Percentiles rank a stretch among this genome's conserved stretches.
phyloP scores from a whole-genome alignment of 92 coral and sea anemone genomes.

The Siderastrea radians region DNA sequence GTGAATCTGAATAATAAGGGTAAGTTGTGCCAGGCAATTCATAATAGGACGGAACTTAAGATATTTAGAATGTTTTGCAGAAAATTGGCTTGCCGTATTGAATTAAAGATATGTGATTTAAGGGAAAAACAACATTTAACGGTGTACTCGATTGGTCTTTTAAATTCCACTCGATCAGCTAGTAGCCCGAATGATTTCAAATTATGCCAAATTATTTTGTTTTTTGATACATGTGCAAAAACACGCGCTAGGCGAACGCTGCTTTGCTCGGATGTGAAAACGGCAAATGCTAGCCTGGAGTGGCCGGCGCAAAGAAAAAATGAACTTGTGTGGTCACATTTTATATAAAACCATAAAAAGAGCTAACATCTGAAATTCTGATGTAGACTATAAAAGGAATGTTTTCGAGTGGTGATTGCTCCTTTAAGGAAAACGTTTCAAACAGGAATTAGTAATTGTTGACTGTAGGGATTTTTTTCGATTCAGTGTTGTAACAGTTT shows the following conservation, averaged over 20 bases:
- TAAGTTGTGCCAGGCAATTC: background rate
- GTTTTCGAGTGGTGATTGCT: background rate
- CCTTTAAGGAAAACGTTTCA: background rate
- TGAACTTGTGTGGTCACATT: background rate
- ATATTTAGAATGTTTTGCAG: background rate
- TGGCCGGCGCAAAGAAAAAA: background rate
- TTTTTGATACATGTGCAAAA: too few relatives aligned
- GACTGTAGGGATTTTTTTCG: background rate
- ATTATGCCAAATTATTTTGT: too few relatives aligned
- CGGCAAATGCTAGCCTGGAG: background rate
- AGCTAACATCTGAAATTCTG: too few relatives aligned
- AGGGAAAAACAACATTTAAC: background rate
- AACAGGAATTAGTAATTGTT: background rate
- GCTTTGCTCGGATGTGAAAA: too few relatives aligned
- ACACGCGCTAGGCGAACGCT: too few relatives aligned
- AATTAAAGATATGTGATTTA: background rate
- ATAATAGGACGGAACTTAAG: background rate
- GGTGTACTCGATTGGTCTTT: background rate
- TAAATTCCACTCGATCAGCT: constrained; percentile 20
- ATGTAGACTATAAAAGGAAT: too few relatives aligned
- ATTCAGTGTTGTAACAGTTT: too few relatives aligned
- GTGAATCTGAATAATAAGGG: background rate
- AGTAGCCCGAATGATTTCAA: background rate
- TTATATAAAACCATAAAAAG: too few relatives aligned
- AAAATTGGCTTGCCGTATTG: constrained; percentile 35